Evolutionary conservation across 2,797 vertebrate genomes (phyloP).

Genomic region (Pelodytes ibericus): DNA sequence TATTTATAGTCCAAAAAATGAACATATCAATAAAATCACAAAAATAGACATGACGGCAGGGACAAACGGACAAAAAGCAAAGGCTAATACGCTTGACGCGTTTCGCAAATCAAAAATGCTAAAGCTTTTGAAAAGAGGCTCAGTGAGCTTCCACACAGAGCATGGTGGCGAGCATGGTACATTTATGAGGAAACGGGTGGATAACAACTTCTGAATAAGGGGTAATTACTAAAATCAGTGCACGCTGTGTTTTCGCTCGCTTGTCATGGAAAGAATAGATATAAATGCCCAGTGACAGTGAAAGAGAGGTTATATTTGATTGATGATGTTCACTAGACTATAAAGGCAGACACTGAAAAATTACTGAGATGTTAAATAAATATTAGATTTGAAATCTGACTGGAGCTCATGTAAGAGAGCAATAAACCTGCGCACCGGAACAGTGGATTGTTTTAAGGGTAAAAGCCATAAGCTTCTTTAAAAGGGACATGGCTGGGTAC

Average conservation of each 20-base stretch:
- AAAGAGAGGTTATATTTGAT: constrained; percentile 47
- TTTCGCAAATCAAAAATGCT: no score
- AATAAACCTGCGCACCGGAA: constrained; percentile 21
- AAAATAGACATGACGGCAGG: no score
- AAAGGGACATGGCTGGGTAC: background rate
- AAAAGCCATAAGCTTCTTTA: constrained; percentile 5
- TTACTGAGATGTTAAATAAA: constrained; percentile 53
- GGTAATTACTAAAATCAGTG: constrained; percentile 50
- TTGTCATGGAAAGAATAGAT: constrained; percentile 51
- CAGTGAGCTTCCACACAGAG: constrained; percentile 7
- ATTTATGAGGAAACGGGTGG: constrained; percentile 35
- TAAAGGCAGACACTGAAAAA: constrained; percentile 53
- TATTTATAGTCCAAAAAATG: no score
- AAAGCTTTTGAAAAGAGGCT: background rate
- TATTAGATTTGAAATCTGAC: constrained; percentile 40
- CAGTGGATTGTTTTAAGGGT: background rate
- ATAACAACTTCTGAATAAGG: constrained; percentile 40
- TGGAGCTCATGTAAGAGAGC: constrained; percentile 16
- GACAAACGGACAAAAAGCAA: no score
- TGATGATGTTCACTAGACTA: constrained; percentile 41
- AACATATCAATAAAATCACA: no score
- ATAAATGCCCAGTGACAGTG: constrained; percentile 47
- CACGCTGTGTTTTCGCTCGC: constrained; percentile 35
- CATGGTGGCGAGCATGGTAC: background rate
- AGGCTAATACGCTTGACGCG: no score